Evolutionary conservation across 2,113 vertebrate genomes (phyloP), one percentile per base, ranked within the genome.

Genomic region (Mystacornis crossleyi): DNA sequence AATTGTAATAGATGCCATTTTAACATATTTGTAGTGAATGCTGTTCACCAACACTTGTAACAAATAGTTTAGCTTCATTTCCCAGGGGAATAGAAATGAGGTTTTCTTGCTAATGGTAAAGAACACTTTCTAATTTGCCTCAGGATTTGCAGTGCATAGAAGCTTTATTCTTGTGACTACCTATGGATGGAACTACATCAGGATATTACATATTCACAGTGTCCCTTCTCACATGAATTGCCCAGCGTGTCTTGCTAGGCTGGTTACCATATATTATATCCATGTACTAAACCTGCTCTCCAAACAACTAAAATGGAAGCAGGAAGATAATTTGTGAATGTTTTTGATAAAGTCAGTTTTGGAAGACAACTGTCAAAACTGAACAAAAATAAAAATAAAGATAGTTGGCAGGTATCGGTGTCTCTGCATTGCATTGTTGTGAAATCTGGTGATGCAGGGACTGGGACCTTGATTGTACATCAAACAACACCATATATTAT

Each of bases 1-100:
- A 98, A 97, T 97, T 97, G 94, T 90, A 98, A 97, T 96, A 91
- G 65, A 85, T 97, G 71, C 84, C 74, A 84, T 96, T 97, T 89
- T 69, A 96, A 87, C 89, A 85, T 97, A 83, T 94, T 95, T 96
- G 48, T 75, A 85, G 95, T 83, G 80, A 96, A 89, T 81, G 69
- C 58, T 93, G 24, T 84, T 97, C 74, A 50, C 47, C 61, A 80
- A 9, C 87, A 73, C 38, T 43, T 79, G 66, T 85, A 90, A 85
- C 80, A 92, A 86, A 60, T 57, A 90, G 24, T 70, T 95, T 45
- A 82, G 25, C 69, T 85, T 33, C 48, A 23, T 90, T 94, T 95
- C 82, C 40, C 50, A 38, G n/a, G 17, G 55, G 45, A 70, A 53
- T 15, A 43, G 43, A 81, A 93, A 87, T 51, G 2, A 75, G 74